Evolutionary conservation across 2,797 vertebrate species (phyloP).

Genomic region (Botia kubotai): DNA sequence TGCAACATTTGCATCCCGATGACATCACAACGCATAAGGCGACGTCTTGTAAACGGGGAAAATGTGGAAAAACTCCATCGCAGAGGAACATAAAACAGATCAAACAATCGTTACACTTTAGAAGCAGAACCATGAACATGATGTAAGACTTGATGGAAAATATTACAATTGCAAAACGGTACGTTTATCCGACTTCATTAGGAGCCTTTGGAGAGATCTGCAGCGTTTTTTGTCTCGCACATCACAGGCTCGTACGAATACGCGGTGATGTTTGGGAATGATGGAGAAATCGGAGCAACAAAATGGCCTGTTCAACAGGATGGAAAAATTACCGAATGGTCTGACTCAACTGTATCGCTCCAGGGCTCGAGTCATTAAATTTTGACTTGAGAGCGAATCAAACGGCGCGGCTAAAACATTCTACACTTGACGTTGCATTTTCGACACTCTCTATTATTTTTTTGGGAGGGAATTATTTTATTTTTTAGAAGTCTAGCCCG

Average conservation of each 20-base stretch:
- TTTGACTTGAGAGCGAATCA: slow-evolving; percentile 55
- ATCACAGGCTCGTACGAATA: slow-evolving; percentile 36
- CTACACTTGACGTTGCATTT: slow-evolving; percentile 61
- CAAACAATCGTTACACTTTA: not conserved
- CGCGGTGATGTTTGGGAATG: not conserved
- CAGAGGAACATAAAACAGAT: not conserved
- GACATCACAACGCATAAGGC: slow-evolving; percentile 2
- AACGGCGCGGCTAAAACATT: slow-evolving; percentile 3
- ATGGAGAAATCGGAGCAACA: slow-evolving; percentile 13
- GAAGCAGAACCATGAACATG: slow-evolving; percentile 10
- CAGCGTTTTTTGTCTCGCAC: not conserved
- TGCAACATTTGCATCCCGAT: slow-evolving; percentile 17
- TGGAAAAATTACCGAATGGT: slow-evolving; percentile 30
- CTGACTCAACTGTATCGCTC: slow-evolving; percentile 50
- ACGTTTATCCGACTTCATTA: not conserved
- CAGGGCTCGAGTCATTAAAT: slow-evolving; percentile 51
- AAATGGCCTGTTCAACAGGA: slow-evolving; percentile 50
- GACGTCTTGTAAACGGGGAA: not conserved
- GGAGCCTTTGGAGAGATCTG: not conserved
- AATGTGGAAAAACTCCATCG: not conserved
- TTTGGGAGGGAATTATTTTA: slow-evolving; percentile 63
- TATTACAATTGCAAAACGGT: slow-evolving; percentile 9
- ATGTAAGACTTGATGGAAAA: slow-evolving; percentile 19
- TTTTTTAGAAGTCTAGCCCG: slow-evolving; percentile 65
- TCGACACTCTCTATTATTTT: slow-evolving; percentile 51